Base-by-base conservation (phyloP, 2,888 invertebrate species). In the Meliscaeva auricollis region DNA sequence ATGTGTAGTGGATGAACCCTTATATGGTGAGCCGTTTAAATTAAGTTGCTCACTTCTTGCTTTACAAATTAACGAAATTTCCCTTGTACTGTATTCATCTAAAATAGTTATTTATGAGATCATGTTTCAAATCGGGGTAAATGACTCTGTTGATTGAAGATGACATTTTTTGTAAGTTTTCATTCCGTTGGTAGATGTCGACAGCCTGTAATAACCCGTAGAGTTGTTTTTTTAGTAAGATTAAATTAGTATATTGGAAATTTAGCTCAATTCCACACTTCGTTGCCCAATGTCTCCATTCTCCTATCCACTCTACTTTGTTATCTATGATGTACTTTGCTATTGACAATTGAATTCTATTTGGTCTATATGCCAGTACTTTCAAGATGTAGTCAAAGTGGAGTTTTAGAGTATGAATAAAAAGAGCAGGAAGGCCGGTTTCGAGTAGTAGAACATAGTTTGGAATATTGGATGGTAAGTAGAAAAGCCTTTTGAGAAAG, bases 51-150 rank as follows among this genome's bases (percentile, higher is more conserved):
- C n/a, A n/a, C n/a, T n/a, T n/a, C n/a, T n/a, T n/a, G n/a, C n/a
- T n/a, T n/a, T n/a, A n/a, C n/a, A 44, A n/a, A 44, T 44, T 44
- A 44, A n/a, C 44, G 13, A 44, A 44, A 44, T 44, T 44, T n/a
- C 44, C 15, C 13, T 35, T 22, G 5, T 46, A 58, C 15, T 87
- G 32, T 32, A 32, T 32, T 32, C 32, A 7, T 32, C 32, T 32
- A 32, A 32, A 56, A 46, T 46, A 46, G 46, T 46, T 46, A 46
- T 46, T 46, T 46, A 46, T 15, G 17, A 46, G 46, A 46, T 46
- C 46, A 46, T 46, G 46, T 46, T 46, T 46, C 46, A 15, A 17
- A 17, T 46, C 46, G 46, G 46, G 46, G 46, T 46, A 46, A 46
- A 46, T 46, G 46, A 46, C 46, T 46, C 15, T 46, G 46, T 46